These are phyloP conservation scores for Myripristis jacobus DNA, from an alignment of 2,797 vertebrate species.

Conservation along the genomic window DNA sequence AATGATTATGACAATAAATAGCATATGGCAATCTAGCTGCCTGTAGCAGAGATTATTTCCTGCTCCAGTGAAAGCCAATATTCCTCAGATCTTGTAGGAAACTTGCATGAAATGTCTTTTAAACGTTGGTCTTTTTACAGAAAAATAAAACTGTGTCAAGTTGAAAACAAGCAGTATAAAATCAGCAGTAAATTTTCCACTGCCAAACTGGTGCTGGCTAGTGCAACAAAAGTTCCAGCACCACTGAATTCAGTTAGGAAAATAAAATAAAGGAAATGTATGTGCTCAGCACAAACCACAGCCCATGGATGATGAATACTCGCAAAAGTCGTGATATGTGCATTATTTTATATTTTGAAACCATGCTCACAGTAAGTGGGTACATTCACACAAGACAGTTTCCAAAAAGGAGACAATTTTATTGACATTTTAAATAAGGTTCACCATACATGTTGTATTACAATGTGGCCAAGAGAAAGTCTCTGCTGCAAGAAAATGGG, in stretches of 20 bases:
- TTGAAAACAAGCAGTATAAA: conserved; percentile 72
- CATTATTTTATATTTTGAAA: conserved; percentile 71
- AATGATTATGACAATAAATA: conserved; percentile 79
- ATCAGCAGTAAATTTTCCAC: conserved; percentile 64
- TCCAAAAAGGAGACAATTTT: conserved; percentile 60
- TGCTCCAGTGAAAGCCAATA: conserved; percentile 71
- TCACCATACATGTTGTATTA: conserved; percentile 38
- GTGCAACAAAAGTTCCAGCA: conserved; percentile 39
- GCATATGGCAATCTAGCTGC: conserved; percentile 53
- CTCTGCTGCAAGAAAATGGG: conserved; percentile 36
- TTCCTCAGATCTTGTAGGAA: conserved; percentile 27
- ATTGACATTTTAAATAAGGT: conserved; percentile 69
- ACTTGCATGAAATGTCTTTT: conserved; percentile 54
- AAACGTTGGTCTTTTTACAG: conserved; percentile 37
- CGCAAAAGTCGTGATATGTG: conserved; percentile 72
- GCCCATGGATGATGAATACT: conserved; percentile 53
- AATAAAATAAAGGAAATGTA: conserved; percentile 76
- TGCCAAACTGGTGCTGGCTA: conserved; percentile 57
- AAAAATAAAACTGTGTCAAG: conserved; percentile 70
- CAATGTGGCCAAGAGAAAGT: conserved; percentile 39
- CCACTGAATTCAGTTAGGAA: conserved; percentile 69
- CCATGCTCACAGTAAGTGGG: conserved; percentile 46
- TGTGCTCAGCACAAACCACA: conserved; percentile 62
- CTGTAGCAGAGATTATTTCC: conserved; percentile 65
- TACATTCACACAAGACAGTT: conserved; percentile 44